Conservation (phyloP, 2,888 invertebrate species). For the Amphipyra berbera region DNA sequence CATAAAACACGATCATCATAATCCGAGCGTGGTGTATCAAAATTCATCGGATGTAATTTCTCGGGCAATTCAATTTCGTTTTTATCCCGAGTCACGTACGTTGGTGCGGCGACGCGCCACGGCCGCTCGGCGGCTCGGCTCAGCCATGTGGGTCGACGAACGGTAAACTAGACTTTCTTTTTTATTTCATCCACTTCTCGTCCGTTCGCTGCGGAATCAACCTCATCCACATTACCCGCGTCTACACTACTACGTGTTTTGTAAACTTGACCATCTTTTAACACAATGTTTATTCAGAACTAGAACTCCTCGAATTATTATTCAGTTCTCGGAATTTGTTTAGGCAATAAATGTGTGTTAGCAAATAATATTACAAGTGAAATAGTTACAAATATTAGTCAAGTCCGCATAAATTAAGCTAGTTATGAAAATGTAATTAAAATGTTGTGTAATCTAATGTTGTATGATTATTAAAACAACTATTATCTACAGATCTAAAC, state of each 20-base stretch:
- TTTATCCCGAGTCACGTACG: conserved; percentile 76
- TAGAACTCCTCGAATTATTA: conserved; percentile 9
- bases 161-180: conserved; percentile 86
- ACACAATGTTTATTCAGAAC: conserved; percentile 9
- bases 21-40: conserved; percentile 34
- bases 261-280: conserved; percentile 33
- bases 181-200: conserved; percentile 75
- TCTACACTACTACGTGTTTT: conserved; percentile 38
- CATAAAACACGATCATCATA: conserved; percentile 28
- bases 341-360: conserved; percentile 8
- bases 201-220: conserved; percentile 49
- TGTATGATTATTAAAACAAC: conserved; percentile 12
- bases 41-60: conserved; percentile 55
- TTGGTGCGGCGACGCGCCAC: conserved; percentile 48
- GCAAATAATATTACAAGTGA: conserved; percentile 16
- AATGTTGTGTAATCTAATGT: conserved; percentile 8
- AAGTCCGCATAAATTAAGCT: conserved; percentile 14
- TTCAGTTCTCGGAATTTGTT: conserved; percentile 9
- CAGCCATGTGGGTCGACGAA: conserved; percentile 84
- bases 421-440: conserved; percentile 27
- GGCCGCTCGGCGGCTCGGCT: conserved; percentile 38
- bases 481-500: conserved; percentile 9
- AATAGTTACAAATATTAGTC: conserved; percentile 20
- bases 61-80: conserved; percentile 72
- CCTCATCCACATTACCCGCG: conserved; percentile 59